phyloP scores from a whole-genome alignment of 2,888 invertebrate species.

The Argyra leucocephala region DNA sequence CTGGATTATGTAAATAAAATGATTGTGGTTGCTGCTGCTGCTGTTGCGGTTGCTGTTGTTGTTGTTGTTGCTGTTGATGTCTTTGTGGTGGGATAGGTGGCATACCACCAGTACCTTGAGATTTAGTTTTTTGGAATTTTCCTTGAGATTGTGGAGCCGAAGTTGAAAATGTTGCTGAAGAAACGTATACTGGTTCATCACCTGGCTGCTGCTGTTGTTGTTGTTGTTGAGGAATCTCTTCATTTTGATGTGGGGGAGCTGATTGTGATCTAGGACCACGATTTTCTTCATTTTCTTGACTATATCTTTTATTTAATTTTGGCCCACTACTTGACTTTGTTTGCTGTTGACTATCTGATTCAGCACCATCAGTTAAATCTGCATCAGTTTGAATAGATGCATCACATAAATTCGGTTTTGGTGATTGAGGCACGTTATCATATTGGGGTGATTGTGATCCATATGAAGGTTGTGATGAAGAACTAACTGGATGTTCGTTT shows the following conservation, averaged over 20 bases:
- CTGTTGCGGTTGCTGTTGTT: too few species aligned
- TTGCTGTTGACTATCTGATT: conserved; percentile 32
- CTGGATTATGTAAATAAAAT: conserved; percentile 28
- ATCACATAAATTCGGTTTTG: conserved; percentile 37
- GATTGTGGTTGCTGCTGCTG: too few species aligned
- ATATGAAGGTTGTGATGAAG: conserved; percentile 18
- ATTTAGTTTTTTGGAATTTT: conserved; percentile 15
- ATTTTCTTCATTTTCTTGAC: conserved; percentile 45
- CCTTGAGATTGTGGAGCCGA: conserved; percentile 24
- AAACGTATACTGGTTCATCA: conserved; percentile 24
- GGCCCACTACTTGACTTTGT: conserved; percentile 29
- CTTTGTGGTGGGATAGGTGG: conserved; percentile 13
- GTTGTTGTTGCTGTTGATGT: too few species aligned
- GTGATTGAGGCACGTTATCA: conserved; percentile 28
- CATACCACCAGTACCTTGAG: conserved; percentile 13
- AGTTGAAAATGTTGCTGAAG: conserved; percentile 25
- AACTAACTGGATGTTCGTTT: conserved; percentile 25
- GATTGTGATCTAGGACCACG: conserved; percentile 67
- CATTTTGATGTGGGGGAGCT: conserved; percentile 53
- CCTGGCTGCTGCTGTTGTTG: conserved; percentile 26
- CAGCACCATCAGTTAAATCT: conserved; percentile 25
- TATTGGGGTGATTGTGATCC: neutral
- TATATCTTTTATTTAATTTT: conserved; percentile 50
- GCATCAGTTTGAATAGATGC: conserved; percentile 44
- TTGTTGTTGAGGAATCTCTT: conserved; percentile 33